Conservation (phyloP, 2,113 vertebrate genomes). For the Scalopus aquaticus region DNA sequence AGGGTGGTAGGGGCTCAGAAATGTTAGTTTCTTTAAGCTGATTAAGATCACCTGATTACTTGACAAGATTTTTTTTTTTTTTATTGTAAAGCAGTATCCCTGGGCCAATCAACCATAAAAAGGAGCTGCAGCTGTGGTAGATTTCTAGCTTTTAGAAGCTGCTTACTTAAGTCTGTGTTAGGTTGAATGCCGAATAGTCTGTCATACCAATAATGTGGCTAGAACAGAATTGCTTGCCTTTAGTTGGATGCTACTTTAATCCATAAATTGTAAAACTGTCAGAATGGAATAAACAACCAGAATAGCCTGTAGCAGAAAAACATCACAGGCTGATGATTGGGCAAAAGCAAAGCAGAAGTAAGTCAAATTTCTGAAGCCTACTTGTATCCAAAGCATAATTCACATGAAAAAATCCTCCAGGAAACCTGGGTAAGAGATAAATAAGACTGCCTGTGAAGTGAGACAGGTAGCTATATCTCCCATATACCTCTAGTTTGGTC, state of each 20-base stretch:
- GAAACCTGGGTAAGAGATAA: constrained; percentile 55
- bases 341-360: constrained; percentile 47
- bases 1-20: background rate
- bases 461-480: constrained; percentile 64
- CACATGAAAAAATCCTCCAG: constrained; percentile 48
- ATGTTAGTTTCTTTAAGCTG: constrained; percentile 10
- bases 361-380: constrained; percentile 57
- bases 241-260: constrained; percentile 52
- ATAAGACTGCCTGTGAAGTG: constrained; percentile 51
- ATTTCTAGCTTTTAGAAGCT: background rate
- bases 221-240: constrained; percentile 40
- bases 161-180: constrained; percentile 34
- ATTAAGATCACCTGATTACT: constrained; percentile 51
- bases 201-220: constrained; percentile 30
- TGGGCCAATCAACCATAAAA: constrained; percentile 37
- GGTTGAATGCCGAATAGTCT: constrained; percentile 33
- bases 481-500: constrained; percentile 20
- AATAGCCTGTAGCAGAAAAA: constrained; percentile 61
- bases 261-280: constrained; percentile 49
- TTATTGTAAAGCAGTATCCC: constrained; percentile 6
- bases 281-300: constrained; percentile 56
- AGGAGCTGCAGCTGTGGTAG: background rate
- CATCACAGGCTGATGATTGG: constrained; percentile 3
- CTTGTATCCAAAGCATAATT: constrained; percentile 62
- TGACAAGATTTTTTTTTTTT: background rate